Evolutionary conservation across 1,140 invertebrate genomes (phyloP), one percentile per base, ranked within the genome.

Genomic region (Rhysida immarginata): DNA sequence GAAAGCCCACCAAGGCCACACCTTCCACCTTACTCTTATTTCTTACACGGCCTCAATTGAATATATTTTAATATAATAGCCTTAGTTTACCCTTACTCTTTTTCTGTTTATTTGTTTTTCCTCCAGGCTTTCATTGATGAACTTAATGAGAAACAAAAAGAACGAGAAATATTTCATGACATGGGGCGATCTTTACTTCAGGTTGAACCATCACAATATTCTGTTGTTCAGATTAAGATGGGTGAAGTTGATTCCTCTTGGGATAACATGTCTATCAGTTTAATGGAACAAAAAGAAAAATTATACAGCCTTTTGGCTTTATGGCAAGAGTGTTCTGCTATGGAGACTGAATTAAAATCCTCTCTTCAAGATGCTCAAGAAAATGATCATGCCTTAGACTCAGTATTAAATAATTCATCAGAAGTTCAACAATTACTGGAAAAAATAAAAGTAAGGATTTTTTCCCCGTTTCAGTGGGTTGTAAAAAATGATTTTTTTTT

Each of bases 171-270:
- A 49, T 69, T 85, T 1, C 75, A 80, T 29, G 77, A 80, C 61
- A 80, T 88, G 72, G 86, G 84, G 1, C 72, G 81, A 20, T 73
- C 80, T 51, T 67, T 91, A 35, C 83, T 89, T 75, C 81, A 83
- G 61, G 81, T 85, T 69, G 87, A 90, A 69, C 81, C 85, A 59
- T 77, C 78, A 25, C 84, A 83, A 60, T 81, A 83, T 66, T 79
- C 81, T 2, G 78, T 79, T 2, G 81, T 90, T 55, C 87, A 91
- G 69, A 83, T 83, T 56, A 79, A 81, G 35, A 64, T 91, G 0
- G 76, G 83, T 1, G 76, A 81, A 0, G 77, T 85, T 35, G 85
- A 90, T 60, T 77, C 79, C 26, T 81, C 82, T 56, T 91, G 83
- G 78, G 85, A 88, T 63, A 82, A 82, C 63, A 70, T 87, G 0